These are phyloP conservation scores for Tipula helvola DNA, from an alignment of 2,888 invertebrate genomes.

Conservation along the genomic window DNA sequence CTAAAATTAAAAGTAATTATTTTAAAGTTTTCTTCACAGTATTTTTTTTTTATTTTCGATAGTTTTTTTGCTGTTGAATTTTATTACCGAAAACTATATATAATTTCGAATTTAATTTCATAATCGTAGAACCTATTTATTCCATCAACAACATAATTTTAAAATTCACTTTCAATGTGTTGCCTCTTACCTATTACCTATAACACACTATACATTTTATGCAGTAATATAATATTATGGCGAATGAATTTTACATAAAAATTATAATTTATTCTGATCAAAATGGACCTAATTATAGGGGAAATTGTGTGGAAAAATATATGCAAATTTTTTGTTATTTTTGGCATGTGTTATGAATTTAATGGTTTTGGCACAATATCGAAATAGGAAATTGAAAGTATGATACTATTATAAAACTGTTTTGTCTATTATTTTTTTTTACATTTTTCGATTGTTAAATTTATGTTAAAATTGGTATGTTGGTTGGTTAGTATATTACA, in stretches of 20 bases:
- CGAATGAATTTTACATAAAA: neutral
- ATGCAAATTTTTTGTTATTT: neutral
- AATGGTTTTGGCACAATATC: neutral
- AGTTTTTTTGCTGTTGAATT: neutral
- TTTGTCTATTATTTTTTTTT: neutral
- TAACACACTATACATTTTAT: neutral
- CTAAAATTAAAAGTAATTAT: neutral
- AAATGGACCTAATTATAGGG: constrained; percentile 4
- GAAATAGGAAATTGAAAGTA: neutral
- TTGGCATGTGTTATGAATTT: neutral
- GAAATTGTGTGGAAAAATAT: neutral
- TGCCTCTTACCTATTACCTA: neutral
- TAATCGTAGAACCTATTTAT: neutral
- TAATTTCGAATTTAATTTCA: neutral
- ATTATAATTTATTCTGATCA: neutral
- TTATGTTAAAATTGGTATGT: neutral
- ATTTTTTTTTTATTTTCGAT: neutral
- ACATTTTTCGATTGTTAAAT: neutral
- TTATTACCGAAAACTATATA: neutral
- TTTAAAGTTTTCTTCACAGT: neutral
- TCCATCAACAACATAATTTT: neutral
- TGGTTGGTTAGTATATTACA: neutral
- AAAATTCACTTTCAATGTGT: neutral
- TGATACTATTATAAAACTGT: neutral
- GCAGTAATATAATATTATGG: neutral